phyloP scores from a whole-genome alignment of 2,888 invertebrate species.

The Caenorhabditis panamensis region DNA sequence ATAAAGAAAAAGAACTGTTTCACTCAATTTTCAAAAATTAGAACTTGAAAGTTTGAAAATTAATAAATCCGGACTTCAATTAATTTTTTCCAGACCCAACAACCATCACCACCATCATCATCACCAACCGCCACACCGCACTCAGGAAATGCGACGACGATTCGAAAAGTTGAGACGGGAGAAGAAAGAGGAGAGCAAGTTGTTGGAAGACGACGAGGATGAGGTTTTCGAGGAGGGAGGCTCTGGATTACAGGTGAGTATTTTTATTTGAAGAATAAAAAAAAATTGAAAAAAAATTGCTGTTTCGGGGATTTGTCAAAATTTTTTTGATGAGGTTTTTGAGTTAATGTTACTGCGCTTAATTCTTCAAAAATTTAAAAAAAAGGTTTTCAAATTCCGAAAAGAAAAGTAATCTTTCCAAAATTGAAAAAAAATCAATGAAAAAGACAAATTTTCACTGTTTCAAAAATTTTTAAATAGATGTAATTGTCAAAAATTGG shows the following conservation, averaged over 20 bases:
- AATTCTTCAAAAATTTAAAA: neutral
- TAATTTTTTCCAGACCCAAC: conserved; percentile 32
- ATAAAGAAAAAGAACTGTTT: too few species aligned
- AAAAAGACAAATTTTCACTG: neutral
- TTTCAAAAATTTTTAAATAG: conserved; percentile 1
- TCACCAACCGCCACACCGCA: too few species aligned
- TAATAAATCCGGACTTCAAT: neutral
- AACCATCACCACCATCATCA: too few species aligned
- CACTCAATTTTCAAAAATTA: too few species aligned
- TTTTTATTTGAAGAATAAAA: conserved; percentile 1
- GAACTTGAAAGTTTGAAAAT: too few species aligned
- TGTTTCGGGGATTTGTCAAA: neutral
- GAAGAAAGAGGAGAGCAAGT: conserved; percentile 41
- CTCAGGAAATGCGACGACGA: conserved; percentile 42
- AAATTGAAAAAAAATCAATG: neutral
- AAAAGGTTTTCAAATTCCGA: neutral
- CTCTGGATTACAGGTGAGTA: conserved; percentile 30
- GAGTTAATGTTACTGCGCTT: too few species aligned
- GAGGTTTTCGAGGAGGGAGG: conserved; percentile 43
- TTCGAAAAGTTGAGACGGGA: conserved; percentile 45
- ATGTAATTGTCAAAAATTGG: too few species aligned
- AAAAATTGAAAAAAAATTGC: too few species aligned
- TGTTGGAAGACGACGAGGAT: conserved; percentile 40
- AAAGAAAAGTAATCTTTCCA: neutral
- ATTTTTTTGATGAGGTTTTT: too few species aligned